phyloP scores from a whole-genome alignment of 2,888 invertebrate genomes.

The Branchinecta sandiegonensis region DNA sequence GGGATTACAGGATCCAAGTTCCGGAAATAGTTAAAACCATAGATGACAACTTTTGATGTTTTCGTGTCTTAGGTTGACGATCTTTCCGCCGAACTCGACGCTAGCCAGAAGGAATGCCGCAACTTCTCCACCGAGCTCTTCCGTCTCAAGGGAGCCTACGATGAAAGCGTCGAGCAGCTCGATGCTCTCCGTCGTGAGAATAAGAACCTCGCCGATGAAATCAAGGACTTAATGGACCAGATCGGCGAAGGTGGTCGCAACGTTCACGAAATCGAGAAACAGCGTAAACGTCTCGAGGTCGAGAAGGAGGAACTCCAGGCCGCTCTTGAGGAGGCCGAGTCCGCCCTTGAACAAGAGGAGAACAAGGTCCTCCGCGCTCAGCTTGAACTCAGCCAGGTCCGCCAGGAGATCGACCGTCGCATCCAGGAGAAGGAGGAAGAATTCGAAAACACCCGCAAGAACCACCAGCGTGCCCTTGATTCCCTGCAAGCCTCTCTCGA shows the following conservation, averaged over 20 bases:
- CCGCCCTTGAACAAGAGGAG: constrained; percentile 98
- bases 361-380: constrained; percentile 96
- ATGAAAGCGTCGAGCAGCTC: constrained; percentile 92
- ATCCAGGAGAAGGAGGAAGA: constrained; percentile 99
- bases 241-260: constrained; percentile 98
- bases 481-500: constrained; percentile 64
- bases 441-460: constrained; percentile 97
- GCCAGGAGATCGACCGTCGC: constrained; percentile 97
- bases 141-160: constrained; percentile 92
- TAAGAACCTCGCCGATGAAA: constrained; percentile 98
- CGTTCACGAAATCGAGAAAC: constrained; percentile 98
- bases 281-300: constrained; percentile 92
- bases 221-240: constrained; percentile 98
- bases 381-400: constrained; percentile 93
- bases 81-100: constrained; percentile 91
- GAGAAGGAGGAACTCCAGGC: constrained; percentile 99
- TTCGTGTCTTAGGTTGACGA: constrained; percentile 50
- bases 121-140: constrained; percentile 99
- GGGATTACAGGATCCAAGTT: too few species aligned
- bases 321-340: constrained; percentile 96
- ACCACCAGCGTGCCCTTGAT: constrained; percentile 98
- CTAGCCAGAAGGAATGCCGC: constrained; percentile 97
- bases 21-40: too few species aligned
- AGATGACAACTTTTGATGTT: too few species aligned
- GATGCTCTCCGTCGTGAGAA: constrained; percentile 97